phyloP scores from a whole-genome alignment of 2,113 vertebrate species.

The Coregonus clupeaformis region DNA sequence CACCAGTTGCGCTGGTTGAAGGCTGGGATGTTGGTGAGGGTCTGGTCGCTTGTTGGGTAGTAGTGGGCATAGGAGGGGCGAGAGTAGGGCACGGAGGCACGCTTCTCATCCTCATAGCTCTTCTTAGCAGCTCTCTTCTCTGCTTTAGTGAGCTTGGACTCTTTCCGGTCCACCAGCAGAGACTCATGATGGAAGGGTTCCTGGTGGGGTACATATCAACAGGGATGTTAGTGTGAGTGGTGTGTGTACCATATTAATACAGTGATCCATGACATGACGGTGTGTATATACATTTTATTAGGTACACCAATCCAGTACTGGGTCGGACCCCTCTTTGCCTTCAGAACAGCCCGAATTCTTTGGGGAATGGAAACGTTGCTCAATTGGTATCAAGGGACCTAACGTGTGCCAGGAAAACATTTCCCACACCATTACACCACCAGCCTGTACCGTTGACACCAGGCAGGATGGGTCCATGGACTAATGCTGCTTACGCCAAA shows the following conservation, averaged over 20 bases:
- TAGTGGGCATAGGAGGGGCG: constrained; percentile 96
- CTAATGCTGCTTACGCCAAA: too few relatives aligned
- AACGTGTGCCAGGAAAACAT: too few relatives aligned
- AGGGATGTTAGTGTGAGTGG: neutral
- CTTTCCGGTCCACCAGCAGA: constrained; percentile 93
- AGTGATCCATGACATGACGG: neutral
- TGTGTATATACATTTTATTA: neutral
- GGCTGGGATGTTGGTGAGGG: constrained; percentile 88
- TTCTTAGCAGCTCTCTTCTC: constrained; percentile 99
- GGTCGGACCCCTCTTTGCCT: too few relatives aligned
- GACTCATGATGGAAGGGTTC: constrained; percentile 97
- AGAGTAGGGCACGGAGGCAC: constrained; percentile 93
- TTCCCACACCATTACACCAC: too few relatives aligned
- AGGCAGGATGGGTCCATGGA: too few relatives aligned
- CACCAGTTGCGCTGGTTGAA: constrained; percentile 94
- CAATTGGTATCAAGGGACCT: too few relatives aligned
- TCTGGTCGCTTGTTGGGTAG: constrained; percentile 92
- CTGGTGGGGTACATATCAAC: constrained; percentile 63
- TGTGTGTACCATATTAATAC: neutral
- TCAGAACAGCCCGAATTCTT: too few relatives aligned
- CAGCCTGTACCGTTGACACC: too few relatives aligned
- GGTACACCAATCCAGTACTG: too few relatives aligned
- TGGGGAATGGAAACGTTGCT: too few relatives aligned
- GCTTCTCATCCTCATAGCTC: constrained; percentile 97
- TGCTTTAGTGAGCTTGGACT: constrained; percentile 94